Evolutionary conservation across 2,888 invertebrate genomes (phyloP).

Genomic region (Drepanosiphum platanoidis): DNA sequence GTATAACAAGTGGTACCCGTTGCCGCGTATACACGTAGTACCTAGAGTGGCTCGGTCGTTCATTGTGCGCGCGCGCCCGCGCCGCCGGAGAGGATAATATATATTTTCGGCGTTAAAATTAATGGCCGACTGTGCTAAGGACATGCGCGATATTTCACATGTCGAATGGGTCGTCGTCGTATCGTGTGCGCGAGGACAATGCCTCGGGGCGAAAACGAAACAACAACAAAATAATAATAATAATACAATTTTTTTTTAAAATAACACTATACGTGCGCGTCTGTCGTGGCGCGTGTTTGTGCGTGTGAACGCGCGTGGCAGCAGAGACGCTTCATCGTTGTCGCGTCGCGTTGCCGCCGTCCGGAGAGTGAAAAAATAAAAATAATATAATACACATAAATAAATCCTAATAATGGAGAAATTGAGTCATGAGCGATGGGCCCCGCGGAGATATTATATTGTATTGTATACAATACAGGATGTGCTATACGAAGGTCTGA

Average conservation of each 20-base stretch:
- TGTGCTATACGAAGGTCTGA: too few species aligned
- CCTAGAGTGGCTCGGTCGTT: background rate
- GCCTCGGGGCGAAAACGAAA: conserved; percentile 53
- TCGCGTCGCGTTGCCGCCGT: background rate
- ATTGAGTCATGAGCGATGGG: conserved; percentile 29
- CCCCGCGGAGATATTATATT: conserved; percentile 18
- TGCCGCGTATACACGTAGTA: background rate
- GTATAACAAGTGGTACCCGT: conserved; percentile 33
- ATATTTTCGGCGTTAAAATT: conserved; percentile 56
- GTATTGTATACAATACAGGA: too few species aligned
- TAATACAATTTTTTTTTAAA: conserved; percentile 18
- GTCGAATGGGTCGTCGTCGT: conserved; percentile 29
- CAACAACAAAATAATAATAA: conserved; percentile 16
- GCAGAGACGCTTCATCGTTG: background rate
- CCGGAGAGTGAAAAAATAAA: conserved; percentile 20
- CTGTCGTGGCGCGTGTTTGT: background rate
- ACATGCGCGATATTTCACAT: conserved; percentile 59
- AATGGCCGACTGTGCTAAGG: conserved; percentile 55
- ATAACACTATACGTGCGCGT: background rate
- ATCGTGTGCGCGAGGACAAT: conserved; percentile 36
- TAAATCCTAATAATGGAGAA: conserved; percentile 50
- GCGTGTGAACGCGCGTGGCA: background rate
- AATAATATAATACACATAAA: conserved; percentile 34
- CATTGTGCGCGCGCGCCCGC: background rate
- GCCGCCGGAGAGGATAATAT: conserved; percentile 28